Evolutionary conservation across 2,888 invertebrate species (phyloP).

Genomic region (Lymantria monacha): DNA sequence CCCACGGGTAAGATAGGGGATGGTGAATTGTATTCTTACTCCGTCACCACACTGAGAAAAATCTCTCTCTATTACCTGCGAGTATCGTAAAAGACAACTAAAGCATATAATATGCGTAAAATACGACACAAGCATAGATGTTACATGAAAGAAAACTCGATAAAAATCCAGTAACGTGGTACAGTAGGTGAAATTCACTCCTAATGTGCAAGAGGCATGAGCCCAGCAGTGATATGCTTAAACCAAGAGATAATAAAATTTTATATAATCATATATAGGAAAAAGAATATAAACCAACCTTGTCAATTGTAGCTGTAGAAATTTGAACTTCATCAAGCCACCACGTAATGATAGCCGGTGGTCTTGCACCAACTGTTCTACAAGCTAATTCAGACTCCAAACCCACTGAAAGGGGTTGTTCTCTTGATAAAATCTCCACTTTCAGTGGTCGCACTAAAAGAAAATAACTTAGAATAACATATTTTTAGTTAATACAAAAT

Average conservation of each 20-base stretch:
- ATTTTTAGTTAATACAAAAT: neutral
- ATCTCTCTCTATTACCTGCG: no score
- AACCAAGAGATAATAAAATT: neutral
- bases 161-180: no score
- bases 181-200: no score
- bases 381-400: slow-evolving; percentile 91
- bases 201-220: no score
- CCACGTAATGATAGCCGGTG: slow-evolving; percentile 93
- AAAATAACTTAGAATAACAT: slow-evolving; percentile 4
- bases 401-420: slow-evolving; percentile 92
- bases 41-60: no score
- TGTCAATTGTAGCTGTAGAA: slow-evolving; percentile 59
- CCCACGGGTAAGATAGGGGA: no score
- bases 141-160: no score
- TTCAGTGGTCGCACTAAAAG: slow-evolving; percentile 91
- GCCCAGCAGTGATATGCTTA: no score
- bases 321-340: slow-evolving; percentile 89
- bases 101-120: no score
- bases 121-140: no score
- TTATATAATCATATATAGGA: neutral
- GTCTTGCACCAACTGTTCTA: slow-evolving; percentile 91
- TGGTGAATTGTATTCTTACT: no score
- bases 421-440: slow-evolving; percentile 90
- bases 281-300: slow-evolving; percentile 40
- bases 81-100: no score